These are phyloP conservation scores for Ophion obscuratus DNA, from an alignment of 2,888 invertebrate species.

Conservation along the genomic window DNA sequence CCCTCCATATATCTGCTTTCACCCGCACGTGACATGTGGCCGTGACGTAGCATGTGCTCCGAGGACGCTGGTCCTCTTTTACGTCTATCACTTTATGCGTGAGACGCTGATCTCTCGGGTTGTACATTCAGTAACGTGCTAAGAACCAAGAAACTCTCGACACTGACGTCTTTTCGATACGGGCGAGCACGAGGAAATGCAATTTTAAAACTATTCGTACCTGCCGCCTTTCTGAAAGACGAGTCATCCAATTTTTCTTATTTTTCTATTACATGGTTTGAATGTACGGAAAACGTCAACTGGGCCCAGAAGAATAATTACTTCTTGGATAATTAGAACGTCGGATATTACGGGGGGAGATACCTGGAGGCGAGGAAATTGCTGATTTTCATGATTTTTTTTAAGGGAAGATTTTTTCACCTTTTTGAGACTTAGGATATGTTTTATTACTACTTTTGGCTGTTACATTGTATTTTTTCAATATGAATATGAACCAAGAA, in stretches of 20 bases:
- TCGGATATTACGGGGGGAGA: too few relatives aligned
- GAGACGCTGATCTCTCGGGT: slow-evolving; percentile 38
- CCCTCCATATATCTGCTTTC: slow-evolving; percentile 22
- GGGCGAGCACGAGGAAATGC: neutral
- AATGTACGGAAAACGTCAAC: neutral
- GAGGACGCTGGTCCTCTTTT: slow-evolving; percentile 21
- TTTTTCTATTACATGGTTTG: neutral
- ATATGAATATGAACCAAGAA: too few relatives aligned
- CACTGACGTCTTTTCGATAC: slow-evolving; percentile 3
- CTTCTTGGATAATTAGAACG: too few relatives aligned
- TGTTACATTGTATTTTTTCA: too few relatives aligned
- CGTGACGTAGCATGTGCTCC: slow-evolving; percentile 32
- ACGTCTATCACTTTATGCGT: slow-evolving; percentile 45
- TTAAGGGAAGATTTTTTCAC: too few relatives aligned
- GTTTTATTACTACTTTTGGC: too few relatives aligned
- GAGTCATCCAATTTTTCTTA: too few relatives aligned
- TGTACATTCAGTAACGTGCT: neutral
- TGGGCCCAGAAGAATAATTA: too few relatives aligned
- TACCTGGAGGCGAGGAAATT: too few relatives aligned
- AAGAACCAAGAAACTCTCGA: slow-evolving; percentile 2
- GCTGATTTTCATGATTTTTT: too few relatives aligned
- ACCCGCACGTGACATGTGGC: slow-evolving; percentile 40
- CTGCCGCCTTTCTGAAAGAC: neutral
- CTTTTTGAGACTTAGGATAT: too few relatives aligned
- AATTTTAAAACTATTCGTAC: neutral